A percentile compares a stretch with the other conserved stretches of the same genome.
Conservation (phyloP, 2,113 vertebrate genomes). For the Hylia prasina region DNA sequence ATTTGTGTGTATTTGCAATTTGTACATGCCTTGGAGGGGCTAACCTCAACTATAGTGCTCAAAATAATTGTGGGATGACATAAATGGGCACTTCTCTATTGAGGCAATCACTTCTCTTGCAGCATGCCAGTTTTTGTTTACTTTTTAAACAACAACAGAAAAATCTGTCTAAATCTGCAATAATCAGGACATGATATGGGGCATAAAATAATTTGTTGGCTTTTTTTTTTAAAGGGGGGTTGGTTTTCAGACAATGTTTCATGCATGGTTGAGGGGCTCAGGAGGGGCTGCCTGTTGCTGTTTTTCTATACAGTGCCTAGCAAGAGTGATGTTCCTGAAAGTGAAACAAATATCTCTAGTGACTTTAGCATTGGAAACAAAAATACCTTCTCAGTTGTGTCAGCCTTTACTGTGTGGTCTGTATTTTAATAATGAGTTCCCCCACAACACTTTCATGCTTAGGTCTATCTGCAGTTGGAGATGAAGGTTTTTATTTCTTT, state of each 20-base stretch:
- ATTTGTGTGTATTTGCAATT: slow-evolving; percentile 62
- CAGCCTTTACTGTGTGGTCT: not conserved
- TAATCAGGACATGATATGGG: not conserved
- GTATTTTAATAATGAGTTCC: not conserved
- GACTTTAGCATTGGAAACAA: not conserved
- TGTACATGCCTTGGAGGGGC: slow-evolving; percentile 51
- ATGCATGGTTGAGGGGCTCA: not conserved
- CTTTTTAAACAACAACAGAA: not conserved
- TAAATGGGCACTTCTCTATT: slow-evolving; percentile 52
- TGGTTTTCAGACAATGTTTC: not conserved
- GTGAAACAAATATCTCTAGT: not conserved
- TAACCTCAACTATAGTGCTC: slow-evolving; percentile 35
- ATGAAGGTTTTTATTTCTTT: not conserved
- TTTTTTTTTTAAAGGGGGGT: fast-evolving
- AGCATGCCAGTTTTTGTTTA: slow-evolving; percentile 44
- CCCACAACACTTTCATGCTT: not conserved
- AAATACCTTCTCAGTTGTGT: not conserved
- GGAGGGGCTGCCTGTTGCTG: not conserved
- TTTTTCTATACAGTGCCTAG: not conserved
- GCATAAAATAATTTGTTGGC: not conserved
- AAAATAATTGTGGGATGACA: slow-evolving; percentile 55
- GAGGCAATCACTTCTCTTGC: slow-evolving; percentile 1
- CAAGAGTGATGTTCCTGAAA: not conserved
- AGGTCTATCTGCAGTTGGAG: not conserved
- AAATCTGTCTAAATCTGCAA: not conserved